A percentile compares a stretch with the other conserved stretches of the same genome.
Conservation (phyloP, 2,888 invertebrate species). For the Megaustenia siamemsis region DNA sequence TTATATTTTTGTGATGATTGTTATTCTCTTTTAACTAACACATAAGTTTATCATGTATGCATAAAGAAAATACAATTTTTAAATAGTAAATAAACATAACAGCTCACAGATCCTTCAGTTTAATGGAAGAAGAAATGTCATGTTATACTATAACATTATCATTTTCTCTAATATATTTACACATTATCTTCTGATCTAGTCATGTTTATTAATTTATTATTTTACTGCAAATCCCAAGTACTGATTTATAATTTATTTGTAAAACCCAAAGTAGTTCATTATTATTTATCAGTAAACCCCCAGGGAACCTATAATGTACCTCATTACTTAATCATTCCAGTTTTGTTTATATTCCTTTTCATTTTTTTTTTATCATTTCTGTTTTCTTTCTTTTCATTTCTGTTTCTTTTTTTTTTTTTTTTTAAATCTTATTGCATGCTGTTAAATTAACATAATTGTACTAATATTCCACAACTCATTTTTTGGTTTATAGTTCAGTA, state of each 20-base stretch:
- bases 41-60: too few relatives aligned
- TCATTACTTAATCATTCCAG: constrained; percentile 11
- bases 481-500: background rate
- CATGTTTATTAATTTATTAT: too few relatives aligned
- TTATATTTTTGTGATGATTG: too few relatives aligned
- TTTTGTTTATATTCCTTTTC: background rate
- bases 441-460: background rate
- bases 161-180: background rate
- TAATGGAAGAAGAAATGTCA: too few relatives aligned
- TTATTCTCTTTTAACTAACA: too few relatives aligned
- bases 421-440: background rate
- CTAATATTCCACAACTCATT: background rate
- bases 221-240: too few relatives aligned
- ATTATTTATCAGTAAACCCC: background rate
- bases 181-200: background rate
- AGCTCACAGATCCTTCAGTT: too few relatives aligned
- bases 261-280: background rate
- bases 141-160: too few relatives aligned
- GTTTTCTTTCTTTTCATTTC: background rate
- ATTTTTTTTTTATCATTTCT: background rate
- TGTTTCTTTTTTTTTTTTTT: background rate
- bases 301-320: constrained; percentile 18
- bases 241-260: too few relatives aligned
- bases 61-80: too few relatives aligned
- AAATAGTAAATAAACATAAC: too few relatives aligned